Evolutionary conservation across 2,797 vertebrate genomes (phyloP).

Genomic region (Enteromius treurensis): DNA sequence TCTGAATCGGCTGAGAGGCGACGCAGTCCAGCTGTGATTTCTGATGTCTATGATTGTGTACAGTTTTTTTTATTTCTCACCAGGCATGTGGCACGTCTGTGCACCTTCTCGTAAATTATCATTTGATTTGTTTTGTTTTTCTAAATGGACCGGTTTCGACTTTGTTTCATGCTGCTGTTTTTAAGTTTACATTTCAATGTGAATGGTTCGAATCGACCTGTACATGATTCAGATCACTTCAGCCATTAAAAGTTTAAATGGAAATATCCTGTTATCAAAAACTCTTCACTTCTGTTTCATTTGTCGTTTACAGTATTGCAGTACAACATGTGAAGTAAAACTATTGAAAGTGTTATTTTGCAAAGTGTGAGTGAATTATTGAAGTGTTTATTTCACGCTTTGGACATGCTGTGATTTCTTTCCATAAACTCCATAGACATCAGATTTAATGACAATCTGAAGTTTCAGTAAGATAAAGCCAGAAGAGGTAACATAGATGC

Average conservation of each 20-base stretch:
- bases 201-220: no score
- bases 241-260: slow-evolving; percentile 70
- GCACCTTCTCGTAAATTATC: slow-evolving; percentile 54
- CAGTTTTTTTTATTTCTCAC: slow-evolving; percentile 41
- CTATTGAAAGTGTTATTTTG: neutral
- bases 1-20: neutral
- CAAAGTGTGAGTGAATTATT: neutral
- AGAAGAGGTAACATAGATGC: neutral
- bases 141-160: slow-evolving; percentile 47
- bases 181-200: slow-evolving; percentile 63
- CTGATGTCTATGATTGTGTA: slow-evolving; percentile 54
- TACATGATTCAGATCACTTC: slow-evolving; percentile 66
- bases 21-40: neutral
- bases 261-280: slow-evolving; percentile 62
- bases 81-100: slow-evolving; percentile 53
- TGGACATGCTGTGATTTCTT: neutral
- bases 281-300: slow-evolving; percentile 23
- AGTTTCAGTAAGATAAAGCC: neutral
- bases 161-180: slow-evolving; percentile 62
- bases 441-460: neutral
- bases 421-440: neutral
- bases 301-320: neutral
- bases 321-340: neutral
- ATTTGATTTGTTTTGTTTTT: slow-evolving; percentile 44
- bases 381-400: no score